A percentile compares a stretch with the other conserved stretches of the same genome.
phyloP scores from a whole-genome alignment of 2,888 invertebrate species.

The Erpobdella octoculata region DNA sequence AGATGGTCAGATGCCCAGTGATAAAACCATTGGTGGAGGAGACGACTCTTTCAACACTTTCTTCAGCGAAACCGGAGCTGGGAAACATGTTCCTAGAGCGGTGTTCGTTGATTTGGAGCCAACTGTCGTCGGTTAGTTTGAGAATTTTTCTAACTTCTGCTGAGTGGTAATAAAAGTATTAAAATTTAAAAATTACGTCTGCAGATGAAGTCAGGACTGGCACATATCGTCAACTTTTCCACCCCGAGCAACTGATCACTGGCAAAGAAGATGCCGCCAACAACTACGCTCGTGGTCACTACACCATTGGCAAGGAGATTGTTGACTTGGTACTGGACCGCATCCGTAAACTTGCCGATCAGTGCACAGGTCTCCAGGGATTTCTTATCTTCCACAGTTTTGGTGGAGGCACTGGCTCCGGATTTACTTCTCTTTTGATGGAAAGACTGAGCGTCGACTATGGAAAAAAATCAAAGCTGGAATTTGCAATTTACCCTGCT shows the following conservation, averaged over 20 bases:
- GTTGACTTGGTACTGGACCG: conserved; percentile 44
- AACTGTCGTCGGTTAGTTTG: conserved; percentile 62
- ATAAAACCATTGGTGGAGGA: conserved; percentile 65
- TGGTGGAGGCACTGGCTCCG: conserved; percentile 78
- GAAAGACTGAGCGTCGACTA: conserved; percentile 60
- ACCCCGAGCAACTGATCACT: conserved; percentile 91
- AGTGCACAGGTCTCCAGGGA: conserved; percentile 68
- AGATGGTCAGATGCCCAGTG: conserved; percentile 61
- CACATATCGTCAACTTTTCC: conserved; percentile 82
- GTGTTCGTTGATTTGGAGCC: conserved; percentile 93
- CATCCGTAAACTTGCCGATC: conserved; percentile 57
- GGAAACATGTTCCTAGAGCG: conserved; percentile 84
- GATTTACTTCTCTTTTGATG: conserved; percentile 79
- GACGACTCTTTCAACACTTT: conserved; percentile 81
- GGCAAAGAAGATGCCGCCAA: conserved; percentile 96
- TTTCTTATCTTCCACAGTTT: conserved; percentile 84
- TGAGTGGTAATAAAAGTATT: no score
- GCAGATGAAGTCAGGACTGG: conserved; percentile 59
- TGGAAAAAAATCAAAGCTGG: conserved; percentile 48
- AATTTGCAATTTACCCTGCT: conserved; percentile 48
- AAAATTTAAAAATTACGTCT: conserved; percentile 48
- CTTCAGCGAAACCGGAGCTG: conserved; percentile 76
- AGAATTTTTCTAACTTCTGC: no score
- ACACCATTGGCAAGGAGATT: conserved; percentile 44
- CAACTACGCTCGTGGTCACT: conserved; percentile 81